phyloP scores from a whole-genome alignment of 1,140 invertebrate genomes.

The Drosophila nebulosa region DNA sequence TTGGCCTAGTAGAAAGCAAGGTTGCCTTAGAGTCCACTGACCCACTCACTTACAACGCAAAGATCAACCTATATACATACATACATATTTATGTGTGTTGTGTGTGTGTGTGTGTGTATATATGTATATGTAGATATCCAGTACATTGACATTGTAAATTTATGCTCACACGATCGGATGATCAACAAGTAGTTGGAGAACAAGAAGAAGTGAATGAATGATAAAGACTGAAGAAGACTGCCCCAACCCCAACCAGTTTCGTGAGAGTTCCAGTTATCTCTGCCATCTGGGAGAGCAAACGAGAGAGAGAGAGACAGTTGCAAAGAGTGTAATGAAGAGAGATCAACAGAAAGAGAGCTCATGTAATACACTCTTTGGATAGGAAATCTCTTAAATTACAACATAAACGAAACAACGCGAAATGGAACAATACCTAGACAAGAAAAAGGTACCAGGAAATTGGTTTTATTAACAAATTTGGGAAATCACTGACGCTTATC shows the following conservation, averaged over 20 bases:
- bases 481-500: background rate
- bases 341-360: background rate
- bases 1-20: background rate
- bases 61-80: background rate
- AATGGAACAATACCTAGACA: background rate
- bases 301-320: background rate
- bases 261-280: background rate
- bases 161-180: constrained; percentile 4
- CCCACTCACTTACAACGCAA: background rate
- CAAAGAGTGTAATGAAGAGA: background rate
- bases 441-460: background rate
- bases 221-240: background rate
- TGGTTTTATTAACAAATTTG: background rate
- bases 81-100: background rate
- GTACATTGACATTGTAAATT: constrained; percentile 46
- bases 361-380: background rate
- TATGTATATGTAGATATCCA: constrained; percentile 1
- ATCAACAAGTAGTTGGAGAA: background rate
- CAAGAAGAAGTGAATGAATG: background rate
- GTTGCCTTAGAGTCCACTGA: background rate
- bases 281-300: background rate
- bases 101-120: background rate
- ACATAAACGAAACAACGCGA: background rate
- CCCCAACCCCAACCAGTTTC: background rate
- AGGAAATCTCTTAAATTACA: constrained; percentile 4